Conservation (phyloP, 2,113 vertebrate genomes). For the Micronycteris hirsuta region DNA sequence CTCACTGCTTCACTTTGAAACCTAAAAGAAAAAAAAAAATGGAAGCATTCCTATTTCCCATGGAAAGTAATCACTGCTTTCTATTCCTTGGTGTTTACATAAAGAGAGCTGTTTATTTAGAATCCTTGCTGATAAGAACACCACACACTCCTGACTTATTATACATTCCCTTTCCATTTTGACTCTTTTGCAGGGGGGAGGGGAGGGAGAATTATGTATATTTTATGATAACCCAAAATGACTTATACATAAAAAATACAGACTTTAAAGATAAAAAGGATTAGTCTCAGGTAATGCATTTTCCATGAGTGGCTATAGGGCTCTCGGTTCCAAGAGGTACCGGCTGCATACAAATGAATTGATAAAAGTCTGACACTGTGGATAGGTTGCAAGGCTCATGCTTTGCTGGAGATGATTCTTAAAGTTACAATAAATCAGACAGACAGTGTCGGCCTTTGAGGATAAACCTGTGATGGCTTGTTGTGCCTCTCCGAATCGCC, state of each 20-base stretch:
- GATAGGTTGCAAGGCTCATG: constrained; percentile 85
- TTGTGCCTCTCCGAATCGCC: constrained; percentile 90
- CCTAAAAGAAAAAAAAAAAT: constrained; percentile 72
- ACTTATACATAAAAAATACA: constrained; percentile 91
- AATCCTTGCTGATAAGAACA: constrained; percentile 84
- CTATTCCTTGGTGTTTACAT: constrained; percentile 85
- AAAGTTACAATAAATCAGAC: constrained; percentile 93
- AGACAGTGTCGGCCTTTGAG: constrained; percentile 92
- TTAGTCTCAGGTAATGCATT: constrained; percentile 92
- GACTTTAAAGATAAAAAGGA: constrained; percentile 92
- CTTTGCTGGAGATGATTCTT: constrained; percentile 90
- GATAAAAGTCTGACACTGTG: constrained; percentile 86
- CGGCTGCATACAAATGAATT: constrained; percentile 90
- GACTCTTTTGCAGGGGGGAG: constrained; percentile 70
- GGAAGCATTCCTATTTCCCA: constrained; percentile 80
- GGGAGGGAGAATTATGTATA: constrained; percentile 85
- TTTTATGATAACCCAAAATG: constrained; percentile 91
- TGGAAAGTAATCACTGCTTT: constrained; percentile 86
- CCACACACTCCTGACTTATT: constrained; percentile 80
- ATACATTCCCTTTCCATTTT: constrained; percentile 88
- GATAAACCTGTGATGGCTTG: constrained; percentile 91
- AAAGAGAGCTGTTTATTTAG: constrained; percentile 87
- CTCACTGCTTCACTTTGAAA: constrained; percentile 78
- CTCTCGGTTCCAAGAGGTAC: constrained; percentile 83
- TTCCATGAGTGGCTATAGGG: constrained; percentile 91